Evolutionary conservation across 2,888 invertebrate genomes (phyloP), one percentile per base, ranked within the genome.

Genomic region (Apoda limacodes): DNA sequence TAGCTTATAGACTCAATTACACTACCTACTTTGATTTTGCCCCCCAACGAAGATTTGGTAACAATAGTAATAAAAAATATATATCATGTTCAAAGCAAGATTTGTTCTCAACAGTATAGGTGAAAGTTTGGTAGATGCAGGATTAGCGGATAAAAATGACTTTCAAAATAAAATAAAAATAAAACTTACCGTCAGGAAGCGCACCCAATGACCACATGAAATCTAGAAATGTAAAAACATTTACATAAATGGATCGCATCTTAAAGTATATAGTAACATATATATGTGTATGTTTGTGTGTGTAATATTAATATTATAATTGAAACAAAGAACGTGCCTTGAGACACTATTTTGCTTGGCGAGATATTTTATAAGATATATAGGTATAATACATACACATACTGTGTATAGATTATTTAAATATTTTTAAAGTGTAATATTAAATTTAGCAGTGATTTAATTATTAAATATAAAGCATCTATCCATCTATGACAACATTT

Each of bases 151-250:
- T 52, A 51, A 53, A 54, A 50, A 60, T 67, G 65, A 66, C 58
- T 59, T 61, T 62, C 54, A 51, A 61, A 67, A 64, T 59, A 64
- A 58, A 65, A 64, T 59, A 53, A 49, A 52, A 41, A 61, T 55
- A 53, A 36, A 66, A 90, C 93, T 92, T 86, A 95, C 95, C 94
- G 87, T 95, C 95, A 84, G 94, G 94, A 86, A 95, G 90, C 86
- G 93, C 93, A 88, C 94, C 95, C 89, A 95, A 89, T 84, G 94
- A 94, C 95, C 95, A 95, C 93, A 95, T 94, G 89, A 95, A 94
- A 92, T 95, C 95, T 95, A 91, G 85, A 91, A 85, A 84, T 82
- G 83, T 80, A 82, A 82, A 82, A 82, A 80, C 69, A 81, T 76
- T 78, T 78, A 75, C 76, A 76, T 80, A 76, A 80, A 69, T 78